A percentile compares a stretch with the other conserved stretches of the same genome.
Conservation (phyloP, 2,113 vertebrate genomes). For the Turdus rufiventris region DNA sequence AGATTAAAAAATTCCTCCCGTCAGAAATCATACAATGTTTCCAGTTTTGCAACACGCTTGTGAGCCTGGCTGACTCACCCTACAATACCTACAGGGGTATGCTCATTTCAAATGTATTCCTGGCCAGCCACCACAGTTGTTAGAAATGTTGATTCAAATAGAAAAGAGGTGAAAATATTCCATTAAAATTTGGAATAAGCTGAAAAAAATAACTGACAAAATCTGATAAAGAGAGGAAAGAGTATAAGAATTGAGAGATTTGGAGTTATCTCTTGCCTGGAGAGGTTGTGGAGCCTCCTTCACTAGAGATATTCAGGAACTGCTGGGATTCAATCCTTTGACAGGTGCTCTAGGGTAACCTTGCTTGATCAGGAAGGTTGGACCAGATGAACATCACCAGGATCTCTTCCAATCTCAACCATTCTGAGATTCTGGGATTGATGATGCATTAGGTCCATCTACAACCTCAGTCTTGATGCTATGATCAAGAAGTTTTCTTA, state of each 20-base stretch:
- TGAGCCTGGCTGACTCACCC: neutral
- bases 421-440: neutral
- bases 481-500: neutral
- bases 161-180: neutral
- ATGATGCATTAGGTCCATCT: neutral
- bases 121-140: neutral
- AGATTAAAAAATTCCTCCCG: neutral
- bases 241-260: neutral
- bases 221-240: neutral
- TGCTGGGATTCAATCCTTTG: neutral
- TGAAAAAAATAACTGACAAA: neutral
- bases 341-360: neutral
- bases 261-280: neutral
- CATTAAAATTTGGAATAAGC: neutral
- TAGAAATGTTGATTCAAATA: neutral
- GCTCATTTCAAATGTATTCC: neutral
- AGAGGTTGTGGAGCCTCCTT: neutral
- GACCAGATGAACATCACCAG: neutral
- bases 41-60: neutral
- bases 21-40: neutral
- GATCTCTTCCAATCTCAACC: neutral
- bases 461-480: neutral
- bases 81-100: neutral
- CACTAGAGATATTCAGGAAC: neutral
- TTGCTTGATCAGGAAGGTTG: too few relatives aligned